phyloP scores from a whole-genome alignment of 2,888 invertebrate species.

The Cantharis nigra region DNA sequence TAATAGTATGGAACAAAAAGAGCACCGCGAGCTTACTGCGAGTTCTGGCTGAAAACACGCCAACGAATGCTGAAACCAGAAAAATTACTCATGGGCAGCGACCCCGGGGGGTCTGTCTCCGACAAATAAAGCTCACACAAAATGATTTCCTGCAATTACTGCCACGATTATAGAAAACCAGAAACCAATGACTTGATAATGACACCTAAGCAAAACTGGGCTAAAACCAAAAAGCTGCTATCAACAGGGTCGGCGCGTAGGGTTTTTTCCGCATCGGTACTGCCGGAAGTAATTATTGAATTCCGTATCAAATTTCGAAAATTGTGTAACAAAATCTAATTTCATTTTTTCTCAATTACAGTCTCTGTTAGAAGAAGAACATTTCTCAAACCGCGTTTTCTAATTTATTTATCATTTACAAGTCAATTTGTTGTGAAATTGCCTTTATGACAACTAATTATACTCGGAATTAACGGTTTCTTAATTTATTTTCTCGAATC shows the following conservation, averaged over 20 bases:
- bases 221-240: no score
- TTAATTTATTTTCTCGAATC: neutral
- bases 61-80: no score
- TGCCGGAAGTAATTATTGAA: neutral
- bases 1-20: no score
- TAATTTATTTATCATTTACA: neutral
- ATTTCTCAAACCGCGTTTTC: neutral
- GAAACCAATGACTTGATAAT: neutral
- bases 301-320: neutral
- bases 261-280: neutral
- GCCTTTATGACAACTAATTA: neutral
- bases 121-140: no score
- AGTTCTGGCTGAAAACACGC: no score
- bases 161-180: neutral
- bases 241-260: neutral
- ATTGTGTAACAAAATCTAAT: neutral
- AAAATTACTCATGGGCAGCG: no score
- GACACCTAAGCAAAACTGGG: neutral
- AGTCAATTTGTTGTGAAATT: neutral
- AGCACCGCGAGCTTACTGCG: no score
- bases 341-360: neutral
- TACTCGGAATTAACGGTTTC: neutral
- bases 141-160: no score
- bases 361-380: neutral
- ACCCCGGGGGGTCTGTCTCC: no score